Evolutionary conservation across 2,888 invertebrate genomes (phyloP), one percentile per base, ranked within the genome.

Genomic region (Eilema sororculum): DNA sequence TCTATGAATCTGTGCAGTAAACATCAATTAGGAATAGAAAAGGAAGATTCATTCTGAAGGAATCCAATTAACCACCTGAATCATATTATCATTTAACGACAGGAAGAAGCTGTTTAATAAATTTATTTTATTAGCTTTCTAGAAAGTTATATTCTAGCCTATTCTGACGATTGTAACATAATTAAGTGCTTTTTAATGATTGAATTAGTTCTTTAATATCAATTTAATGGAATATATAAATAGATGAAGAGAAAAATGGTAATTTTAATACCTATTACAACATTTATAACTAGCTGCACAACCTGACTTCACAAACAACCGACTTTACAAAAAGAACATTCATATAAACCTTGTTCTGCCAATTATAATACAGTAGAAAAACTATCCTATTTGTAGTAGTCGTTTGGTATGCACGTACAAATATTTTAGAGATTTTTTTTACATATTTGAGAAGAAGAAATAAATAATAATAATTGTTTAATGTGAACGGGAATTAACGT

Each of bases 101-200:
- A 52, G 52, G 52, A 52, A 52, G 52, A 8, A 25, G 22, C 22
- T 28, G 63, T 12, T 64, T 24, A 28, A 59, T 13, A 24, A 58
- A 59, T 24, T 24, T 20, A 24, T 60, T 56, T 65, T 33, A 25
- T 41, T 57, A 62, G 65, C 69, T 69, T 69, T 69, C 60, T 65
- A 69, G 65, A 65, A 65, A 52, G 52, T 52, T 20, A 6, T 52
- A 20, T 52, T 52, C 20, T 20, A 20, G 46, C 46, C 52, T 52
- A n/a, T 20, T 52, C 52, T 52, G 52, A 52, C 8, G 52, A 52
- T n/a, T 8, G n/a, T 52, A n/a, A 52, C n/a, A 46, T 20, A 46
- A 46, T 52, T n/a, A 52, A 9, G 9, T 52, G 20, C 12, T 52
- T 52, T 20, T 9, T 20, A 20, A 5, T n/a, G 20, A 52, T 9